phyloP scores from a whole-genome alignment of 2,888 invertebrate genomes.

The Ephialtes manifestator region DNA sequence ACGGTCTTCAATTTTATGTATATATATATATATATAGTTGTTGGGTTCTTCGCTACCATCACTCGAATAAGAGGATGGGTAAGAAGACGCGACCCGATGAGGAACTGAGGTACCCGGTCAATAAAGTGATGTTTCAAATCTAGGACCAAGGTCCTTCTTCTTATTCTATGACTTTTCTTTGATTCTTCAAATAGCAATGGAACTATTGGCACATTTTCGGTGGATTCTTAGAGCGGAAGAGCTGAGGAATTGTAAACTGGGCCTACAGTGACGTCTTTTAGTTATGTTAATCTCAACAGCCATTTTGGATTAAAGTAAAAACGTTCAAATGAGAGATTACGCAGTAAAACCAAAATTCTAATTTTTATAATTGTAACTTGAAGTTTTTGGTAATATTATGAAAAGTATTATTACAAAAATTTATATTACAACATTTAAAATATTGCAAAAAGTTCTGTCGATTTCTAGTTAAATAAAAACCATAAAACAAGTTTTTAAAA shows the following conservation, averaged over 20 bases:
- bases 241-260: neutral
- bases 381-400: too few relatives aligned
- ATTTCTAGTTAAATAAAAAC: too few relatives aligned
- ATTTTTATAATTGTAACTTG: too few relatives aligned
- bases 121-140: slow-evolving; percentile 4
- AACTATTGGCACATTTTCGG: neutral
- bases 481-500: too few relatives aligned
- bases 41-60: slow-evolving; percentile 43
- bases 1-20: slow-evolving; percentile 70
- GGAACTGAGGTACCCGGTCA: slow-evolving; percentile 62
- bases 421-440: too few relatives aligned
- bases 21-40: slow-evolving; percentile 15
- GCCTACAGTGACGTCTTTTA: neutral
- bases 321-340: too few relatives aligned
- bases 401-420: too few relatives aligned
- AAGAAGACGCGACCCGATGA: neutral
- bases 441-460: too few relatives aligned
- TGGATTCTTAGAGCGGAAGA: neutral
- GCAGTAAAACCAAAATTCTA: too few relatives aligned
- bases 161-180: neutral
- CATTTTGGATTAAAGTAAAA: too few relatives aligned
- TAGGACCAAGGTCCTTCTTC: slow-evolving; percentile 25
- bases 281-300: neutral
- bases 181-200: neutral
- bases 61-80: slow-evolving; percentile 7